These are phyloP conservation scores for Percina caprodes DNA, from an alignment of 2,113 vertebrate species.

Conservation along the genomic window DNA sequence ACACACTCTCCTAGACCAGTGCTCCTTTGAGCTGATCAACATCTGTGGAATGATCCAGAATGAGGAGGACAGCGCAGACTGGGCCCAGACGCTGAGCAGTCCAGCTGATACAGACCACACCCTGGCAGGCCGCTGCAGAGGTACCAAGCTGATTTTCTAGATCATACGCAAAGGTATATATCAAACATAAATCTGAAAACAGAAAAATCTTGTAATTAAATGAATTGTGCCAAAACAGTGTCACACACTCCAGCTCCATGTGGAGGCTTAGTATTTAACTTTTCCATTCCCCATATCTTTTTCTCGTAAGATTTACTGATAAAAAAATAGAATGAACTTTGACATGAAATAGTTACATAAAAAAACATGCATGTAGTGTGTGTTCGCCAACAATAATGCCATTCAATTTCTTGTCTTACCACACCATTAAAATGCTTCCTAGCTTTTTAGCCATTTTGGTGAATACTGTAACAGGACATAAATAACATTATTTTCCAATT, in stretches of 20 bases:
- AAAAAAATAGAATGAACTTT: too few relatives aligned
- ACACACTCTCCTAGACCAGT: slow-evolving; percentile 91
- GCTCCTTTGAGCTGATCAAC: slow-evolving; percentile 90
- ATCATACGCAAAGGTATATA: neutral
- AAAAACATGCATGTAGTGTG: too few relatives aligned
- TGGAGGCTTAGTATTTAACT: too few relatives aligned
- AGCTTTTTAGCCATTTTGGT: neutral
- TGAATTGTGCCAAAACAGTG: too few relatives aligned
- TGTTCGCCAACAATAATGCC: too few relatives aligned
- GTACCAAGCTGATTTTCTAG: slow-evolving; percentile 71
- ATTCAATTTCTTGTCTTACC: neutral
- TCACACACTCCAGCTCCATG: too few relatives aligned
- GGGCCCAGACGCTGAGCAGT: slow-evolving; percentile 83
- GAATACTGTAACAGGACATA: neutral
- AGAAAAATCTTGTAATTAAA: too few relatives aligned
- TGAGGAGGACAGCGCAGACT: slow-evolving; percentile 83
- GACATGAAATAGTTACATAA: too few relatives aligned
- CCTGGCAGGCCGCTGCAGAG: slow-evolving; percentile 86
- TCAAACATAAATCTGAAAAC: too few relatives aligned
- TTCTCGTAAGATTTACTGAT: too few relatives aligned
- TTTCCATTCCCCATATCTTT: too few relatives aligned
- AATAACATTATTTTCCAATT: neutral
- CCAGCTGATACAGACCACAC: slow-evolving; percentile 84
- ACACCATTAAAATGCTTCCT: neutral
- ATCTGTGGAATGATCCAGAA: slow-evolving; percentile 96